phyloP scores from a whole-genome alignment of 2,113 vertebrate genomes.

The Athene noctua region DNA sequence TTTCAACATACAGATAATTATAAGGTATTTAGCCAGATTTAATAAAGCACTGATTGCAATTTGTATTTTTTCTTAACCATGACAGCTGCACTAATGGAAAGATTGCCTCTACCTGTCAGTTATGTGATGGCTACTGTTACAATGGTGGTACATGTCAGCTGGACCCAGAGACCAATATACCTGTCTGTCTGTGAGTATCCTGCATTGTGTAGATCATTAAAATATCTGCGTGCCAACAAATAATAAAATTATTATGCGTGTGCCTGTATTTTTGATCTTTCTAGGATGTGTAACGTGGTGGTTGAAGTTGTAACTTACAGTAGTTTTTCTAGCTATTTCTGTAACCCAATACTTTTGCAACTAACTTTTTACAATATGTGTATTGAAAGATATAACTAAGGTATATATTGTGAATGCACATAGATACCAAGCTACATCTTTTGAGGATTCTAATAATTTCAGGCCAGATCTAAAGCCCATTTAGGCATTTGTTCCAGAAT shows the following conservation, averaged over 20 bases:
- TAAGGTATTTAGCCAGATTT: neutral
- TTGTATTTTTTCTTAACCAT: neutral
- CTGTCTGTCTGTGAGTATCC: conserved; percentile 95
- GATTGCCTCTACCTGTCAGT: conserved; percentile 93
- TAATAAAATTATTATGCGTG: neutral
- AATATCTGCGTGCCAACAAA: neutral
- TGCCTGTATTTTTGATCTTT: neutral
- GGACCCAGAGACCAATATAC: conserved; percentile 93
- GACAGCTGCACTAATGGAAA: conserved; percentile 95
- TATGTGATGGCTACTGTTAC: conserved; percentile 98
- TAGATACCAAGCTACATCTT: neutral
- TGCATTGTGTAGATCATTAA: neutral
- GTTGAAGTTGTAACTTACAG: neutral
- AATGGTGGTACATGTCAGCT: conserved; percentile 96
- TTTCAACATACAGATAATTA: neutral
- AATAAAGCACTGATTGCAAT: neutral
- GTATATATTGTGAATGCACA: neutral
- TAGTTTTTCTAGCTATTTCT: neutral
- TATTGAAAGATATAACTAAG: neutral
- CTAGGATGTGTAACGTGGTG: neutral
- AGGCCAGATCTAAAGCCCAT: neutral
- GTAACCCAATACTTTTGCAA: neutral
- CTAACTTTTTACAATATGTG: neutral
- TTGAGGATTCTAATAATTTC: neutral
- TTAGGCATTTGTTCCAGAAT: neutral